Evolutionary conservation across 2,888 invertebrate genomes (phyloP).

Genomic region (Punctoribates punctum): DNA sequence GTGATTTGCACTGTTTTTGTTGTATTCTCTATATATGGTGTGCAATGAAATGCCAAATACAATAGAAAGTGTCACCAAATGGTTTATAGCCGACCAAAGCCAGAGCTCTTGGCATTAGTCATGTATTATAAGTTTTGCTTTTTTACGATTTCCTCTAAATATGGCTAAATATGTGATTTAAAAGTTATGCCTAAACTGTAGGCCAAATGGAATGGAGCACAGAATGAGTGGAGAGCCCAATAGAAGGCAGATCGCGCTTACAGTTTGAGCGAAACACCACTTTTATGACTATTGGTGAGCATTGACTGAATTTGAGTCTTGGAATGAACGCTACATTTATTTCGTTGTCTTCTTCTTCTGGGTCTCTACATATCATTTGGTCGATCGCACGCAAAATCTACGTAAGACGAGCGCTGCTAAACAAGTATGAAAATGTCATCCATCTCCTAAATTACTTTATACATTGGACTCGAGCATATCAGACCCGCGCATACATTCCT

Average conservation of each 20-base stretch:
- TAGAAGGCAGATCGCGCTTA: neutral
- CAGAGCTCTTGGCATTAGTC: constrained; percentile 25
- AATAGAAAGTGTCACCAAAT: constrained; percentile 14
- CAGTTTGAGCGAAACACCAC: neutral
- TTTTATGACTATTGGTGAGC: neutral
- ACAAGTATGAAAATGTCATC: constrained; percentile 32
- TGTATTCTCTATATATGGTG: neutral
- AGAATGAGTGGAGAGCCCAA: neutral
- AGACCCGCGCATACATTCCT: neutral
- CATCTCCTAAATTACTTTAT: constrained; percentile 30
- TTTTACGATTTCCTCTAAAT: neutral
- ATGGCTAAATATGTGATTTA: constrained; percentile 13
- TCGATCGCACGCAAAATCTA: constrained; percentile 7
- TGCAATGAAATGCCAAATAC: constrained; percentile 10
- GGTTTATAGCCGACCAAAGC: constrained; percentile 25
- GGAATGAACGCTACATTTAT: constrained; percentile 25
- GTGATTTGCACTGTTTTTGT: no score
- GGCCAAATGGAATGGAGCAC: neutral
- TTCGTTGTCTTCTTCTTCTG: constrained; percentile 6
- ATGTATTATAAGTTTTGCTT: constrained; percentile 25
- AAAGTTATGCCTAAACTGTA: neutral
- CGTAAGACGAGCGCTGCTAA: constrained; percentile 20
- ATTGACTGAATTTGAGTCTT: neutral
- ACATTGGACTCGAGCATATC: neutral
- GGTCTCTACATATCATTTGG: constrained; percentile 17